A percentile compares a stretch with the other conserved stretches of the same genome.
Evolutionary conservation across 1,140 invertebrate genomes (phyloP).

Genomic region (Lordiphosa mommai): DNA sequence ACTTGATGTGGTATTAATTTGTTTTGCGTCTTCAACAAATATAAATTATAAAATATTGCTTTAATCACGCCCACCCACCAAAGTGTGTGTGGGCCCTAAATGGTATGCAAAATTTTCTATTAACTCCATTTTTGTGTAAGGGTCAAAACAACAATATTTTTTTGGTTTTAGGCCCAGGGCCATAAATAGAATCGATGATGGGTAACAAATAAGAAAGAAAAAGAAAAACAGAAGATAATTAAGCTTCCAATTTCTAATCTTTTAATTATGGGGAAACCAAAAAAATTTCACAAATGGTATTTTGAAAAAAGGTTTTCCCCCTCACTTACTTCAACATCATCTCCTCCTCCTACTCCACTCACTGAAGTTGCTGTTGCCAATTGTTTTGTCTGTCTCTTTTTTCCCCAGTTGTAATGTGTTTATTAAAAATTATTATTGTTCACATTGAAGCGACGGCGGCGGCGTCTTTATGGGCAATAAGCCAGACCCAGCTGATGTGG

Average conservation of each 20-base stretch:
- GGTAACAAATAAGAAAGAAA: slow-evolving; percentile 17
- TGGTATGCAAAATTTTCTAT: slow-evolving; percentile 33
- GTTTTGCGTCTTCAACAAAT: slow-evolving; percentile 41
- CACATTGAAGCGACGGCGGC: slow-evolving; percentile 29
- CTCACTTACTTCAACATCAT: neutral
- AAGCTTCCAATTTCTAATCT: slow-evolving; percentile 26
- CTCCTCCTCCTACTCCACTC: neutral
- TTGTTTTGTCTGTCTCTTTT: slow-evolving; percentile 47
- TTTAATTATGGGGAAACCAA: slow-evolving; percentile 57
- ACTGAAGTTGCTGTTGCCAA: slow-evolving; percentile 53
- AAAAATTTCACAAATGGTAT: slow-evolving; percentile 22
- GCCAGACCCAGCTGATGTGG: slow-evolving; percentile 50
- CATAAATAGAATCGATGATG: neutral
- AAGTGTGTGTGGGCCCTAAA: slow-evolving; percentile 10
- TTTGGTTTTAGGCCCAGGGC: slow-evolving; percentile 4
- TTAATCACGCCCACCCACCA: slow-evolving; percentile 17
- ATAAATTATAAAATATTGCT: neutral
- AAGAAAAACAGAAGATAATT: slow-evolving; percentile 1
- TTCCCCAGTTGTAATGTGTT: slow-evolving; percentile 64
- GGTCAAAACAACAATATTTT: slow-evolving; percentile 4
- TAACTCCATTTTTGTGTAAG: slow-evolving; percentile 1
- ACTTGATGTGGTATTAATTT: slow-evolving; percentile 16
- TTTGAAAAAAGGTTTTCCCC: neutral
- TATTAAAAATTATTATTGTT: slow-evolving; percentile 71
- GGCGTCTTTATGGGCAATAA: slow-evolving; percentile 45